Evolutionary conservation across 2,113 vertebrate genomes (phyloP), one percentile per base, ranked within the genome.

Genomic region (Hylia prasina): DNA sequence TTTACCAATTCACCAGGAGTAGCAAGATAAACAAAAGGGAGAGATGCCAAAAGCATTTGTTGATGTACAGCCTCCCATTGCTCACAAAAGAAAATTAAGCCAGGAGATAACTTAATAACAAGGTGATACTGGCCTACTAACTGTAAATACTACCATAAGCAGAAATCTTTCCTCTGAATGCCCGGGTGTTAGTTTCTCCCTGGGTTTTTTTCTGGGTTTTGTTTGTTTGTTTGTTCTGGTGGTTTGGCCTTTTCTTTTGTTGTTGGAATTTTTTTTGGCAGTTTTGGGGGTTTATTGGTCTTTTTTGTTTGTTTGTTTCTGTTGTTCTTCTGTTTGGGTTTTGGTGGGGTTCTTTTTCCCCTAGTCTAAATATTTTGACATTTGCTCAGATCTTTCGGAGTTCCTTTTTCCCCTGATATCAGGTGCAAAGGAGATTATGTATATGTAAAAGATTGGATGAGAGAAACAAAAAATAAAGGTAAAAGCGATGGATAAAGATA

Each of bases 131-230:
- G 45, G 14, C 8, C 7, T 61, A 25, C 17, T 33, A 81, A 72
- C 5, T 40, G 47, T 50, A 63, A 76, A 54, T 77, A 60, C 13
- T 61, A 15, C 8, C 21, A 10, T 6, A 40, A 66, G 7, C 1
- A 6, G 8, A 15, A 54, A 63, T 22, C 8, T 48, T 75, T 73
- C 50, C 7, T 56, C 30, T 56, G 21, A 73, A 57, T 73, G 50
- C 10, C n/a, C 13, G 2, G 4, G 15, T 45, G 24, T 23, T 66
- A 21, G 4, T 16, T 71, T 58, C 28, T 89, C 44, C 3, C 7
- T 48, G 6, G 13, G 2, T 7, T 9, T 73, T 54, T 54, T 30
- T 40, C 16, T 9, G 13, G 3, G 5, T 0, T 5, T 66, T 11
- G 10, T 31, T 42, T 66, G 7, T 78, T 6, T 6, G 15, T 23